These are phyloP conservation scores for Gnathonemus echidnorhynchus DNA, from an alignment of 2,113 vertebrate genomes.

Conservation along the genomic window DNA sequence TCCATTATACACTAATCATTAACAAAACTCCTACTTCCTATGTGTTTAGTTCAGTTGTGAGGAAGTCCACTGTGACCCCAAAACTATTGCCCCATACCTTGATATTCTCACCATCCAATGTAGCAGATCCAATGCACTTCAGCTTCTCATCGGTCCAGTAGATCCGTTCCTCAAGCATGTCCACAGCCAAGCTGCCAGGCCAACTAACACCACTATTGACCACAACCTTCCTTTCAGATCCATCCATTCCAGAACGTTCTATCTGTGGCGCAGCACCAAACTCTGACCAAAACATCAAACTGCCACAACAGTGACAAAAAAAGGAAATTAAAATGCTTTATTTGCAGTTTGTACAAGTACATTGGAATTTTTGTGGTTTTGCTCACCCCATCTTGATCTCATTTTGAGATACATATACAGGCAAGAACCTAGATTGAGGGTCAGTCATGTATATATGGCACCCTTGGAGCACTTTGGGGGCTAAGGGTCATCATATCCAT, in stretches of 20 bases:
- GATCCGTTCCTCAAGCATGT: slow-evolving; percentile 64
- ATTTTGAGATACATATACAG: not conserved
- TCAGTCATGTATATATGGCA: not conserved
- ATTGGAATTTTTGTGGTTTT: not conserved
- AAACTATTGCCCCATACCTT: slow-evolving; percentile 51
- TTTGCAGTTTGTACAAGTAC: not conserved
- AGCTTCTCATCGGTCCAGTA: slow-evolving; percentile 88
- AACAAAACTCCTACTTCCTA: not conserved
- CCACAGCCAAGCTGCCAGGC: slow-evolving; percentile 75
- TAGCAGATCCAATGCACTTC: slow-evolving; percentile 69
- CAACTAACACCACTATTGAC: slow-evolving; percentile 63
- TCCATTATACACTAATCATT: not conserved
- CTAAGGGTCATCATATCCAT: not conserved
- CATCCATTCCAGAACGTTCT: slow-evolving; percentile 76
- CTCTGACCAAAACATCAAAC: slow-evolving; percentile 86
- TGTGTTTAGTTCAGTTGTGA: not conserved
- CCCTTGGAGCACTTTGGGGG: not conserved
- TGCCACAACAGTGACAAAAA: slow-evolving; percentile 29
- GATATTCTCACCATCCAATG: slow-evolving; percentile 65
- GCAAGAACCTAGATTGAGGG: not conserved
- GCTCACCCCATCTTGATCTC: not conserved
- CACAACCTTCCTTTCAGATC: slow-evolving; percentile 60
- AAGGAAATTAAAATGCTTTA: not conserved
- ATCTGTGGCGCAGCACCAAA: slow-evolving; percentile 71
- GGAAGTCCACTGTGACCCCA: not conserved